Evolutionary conservation across 2,113 vertebrate species (phyloP), one percentile per base, ranked within the genome.

Genomic region (Larimichthys polyactis): DNA sequence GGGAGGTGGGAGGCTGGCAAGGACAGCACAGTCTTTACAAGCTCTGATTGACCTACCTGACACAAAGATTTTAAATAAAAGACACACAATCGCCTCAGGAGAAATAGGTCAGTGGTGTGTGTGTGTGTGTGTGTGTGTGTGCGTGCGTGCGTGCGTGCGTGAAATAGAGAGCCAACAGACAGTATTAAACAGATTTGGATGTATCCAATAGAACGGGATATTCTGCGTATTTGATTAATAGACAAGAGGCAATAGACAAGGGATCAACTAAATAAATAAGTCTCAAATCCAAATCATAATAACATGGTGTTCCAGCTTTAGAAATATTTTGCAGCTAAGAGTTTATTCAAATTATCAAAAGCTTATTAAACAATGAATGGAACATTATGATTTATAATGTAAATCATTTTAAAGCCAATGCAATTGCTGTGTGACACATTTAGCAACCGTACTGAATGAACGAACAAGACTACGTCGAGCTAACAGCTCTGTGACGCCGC

Each of bases 21-120:
- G 52, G 51, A n/a, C 49, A 71, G 55, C 22, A 44, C 22, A 44
- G 22, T 64, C 40, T 58, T 54, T 64, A 68, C 55, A 43, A 59
- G 51, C 60, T 44, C 20, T 57, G 46, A 79, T 24, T n/a, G 49
- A 51, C 65, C 67, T 52, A 83, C 86, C 77, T 79, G 73, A 63
- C 40, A 66, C 58, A 67, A 44, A 14, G 59, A 11, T 29, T 68
- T 81, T 81, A 82, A 8, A 1, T 86, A 65, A 88, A 71, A 6
- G 73, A 62, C 55, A 71, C 29, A 71, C 72, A 69, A 58, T 87
- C 70, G 71, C 73, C 66, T 81, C 67, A 2, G 36, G 8, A 72
- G 24, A 87, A 84, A 22, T 85, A 51, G 79, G 80, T 77, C 66
- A n/a, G 29, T 49, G 29, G 17, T 36, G 51, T 8, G 44, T 36